A percentile compares a stretch with the other conserved stretches of the same genome.
Conservation (phyloP, 2,797 vertebrate species). For the Xenops minutus region DNA sequence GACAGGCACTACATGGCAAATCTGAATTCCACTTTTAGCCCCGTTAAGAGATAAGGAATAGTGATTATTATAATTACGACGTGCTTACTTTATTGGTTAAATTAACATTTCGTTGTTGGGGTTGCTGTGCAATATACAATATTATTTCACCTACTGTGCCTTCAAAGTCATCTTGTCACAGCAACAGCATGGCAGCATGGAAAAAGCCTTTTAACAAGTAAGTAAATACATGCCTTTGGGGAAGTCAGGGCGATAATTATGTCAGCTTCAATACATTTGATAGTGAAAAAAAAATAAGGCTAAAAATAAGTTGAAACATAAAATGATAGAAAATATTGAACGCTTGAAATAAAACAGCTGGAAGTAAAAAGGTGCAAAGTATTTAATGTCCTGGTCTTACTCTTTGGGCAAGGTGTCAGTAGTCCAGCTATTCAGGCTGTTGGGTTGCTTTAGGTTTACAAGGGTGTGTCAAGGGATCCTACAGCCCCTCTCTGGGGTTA, state of each 20-base stretch:
- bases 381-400: not conserved
- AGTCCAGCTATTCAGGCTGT: not conserved
- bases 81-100: slow-evolving; percentile 80
- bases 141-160: slow-evolving; percentile 80
- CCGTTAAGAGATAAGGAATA: slow-evolving; percentile 74
- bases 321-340: slow-evolving; percentile 70
- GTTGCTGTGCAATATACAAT: slow-evolving; percentile 73
- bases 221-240: slow-evolving; percentile 78
- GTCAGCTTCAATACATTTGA: slow-evolving; percentile 74
- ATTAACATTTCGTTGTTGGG: slow-evolving; percentile 77
- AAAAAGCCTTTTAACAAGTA: slow-evolving; percentile 78
- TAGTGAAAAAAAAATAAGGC: slow-evolving; percentile 31
- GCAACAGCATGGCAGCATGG: slow-evolving; percentile 76
- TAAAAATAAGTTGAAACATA: slow-evolving; percentile 72
- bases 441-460: not conserved
- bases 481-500: not conserved
- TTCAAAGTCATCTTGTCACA: slow-evolving; percentile 79
- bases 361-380: not conserved
- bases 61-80: slow-evolving; percentile 74
- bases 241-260: slow-evolving; percentile 78
- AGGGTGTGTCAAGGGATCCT: not conserved
- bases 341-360: slow-evolving; percentile 8
- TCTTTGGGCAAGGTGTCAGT: not conserved
- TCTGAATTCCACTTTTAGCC: slow-evolving; percentile 71
- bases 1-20: slow-evolving; percentile 58